Conservation (phyloP, 2,888 invertebrate species). For the Pyrgus malvae region DNA sequence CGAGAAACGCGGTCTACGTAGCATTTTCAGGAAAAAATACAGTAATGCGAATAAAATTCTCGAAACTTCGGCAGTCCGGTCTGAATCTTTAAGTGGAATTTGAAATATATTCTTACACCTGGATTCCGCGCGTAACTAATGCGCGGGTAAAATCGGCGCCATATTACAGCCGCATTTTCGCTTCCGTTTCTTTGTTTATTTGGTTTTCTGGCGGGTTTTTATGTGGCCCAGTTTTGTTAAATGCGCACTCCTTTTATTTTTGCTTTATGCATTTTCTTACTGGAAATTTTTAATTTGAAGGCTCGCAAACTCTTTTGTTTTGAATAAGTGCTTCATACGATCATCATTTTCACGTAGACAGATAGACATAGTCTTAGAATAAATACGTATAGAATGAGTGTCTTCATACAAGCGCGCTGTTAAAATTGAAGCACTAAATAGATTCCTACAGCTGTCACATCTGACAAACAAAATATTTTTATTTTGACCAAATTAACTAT, state of each 20-base stretch:
- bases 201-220: constrained; percentile 24
- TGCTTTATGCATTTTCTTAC: constrained; percentile 22
- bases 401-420: no score
- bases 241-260: constrained; percentile 23
- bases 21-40: constrained; percentile 30
- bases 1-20: constrained; percentile 20
- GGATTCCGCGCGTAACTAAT: constrained; percentile 23
- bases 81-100: constrained; percentile 44
- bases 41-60: constrained; percentile 41
- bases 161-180: constrained; percentile 24
- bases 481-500: no score
- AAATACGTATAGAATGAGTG: no score
- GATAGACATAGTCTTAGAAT: not conserved
- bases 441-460: no score
- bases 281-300: constrained; percentile 25
- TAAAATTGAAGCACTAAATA: no score
- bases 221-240: constrained; percentile 26
- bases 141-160: constrained; percentile 23
- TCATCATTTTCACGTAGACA: not conserved
- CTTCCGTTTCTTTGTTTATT: constrained; percentile 26
- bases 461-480: no score
- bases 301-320: constrained; percentile 9
- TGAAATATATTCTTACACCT: constrained; percentile 39
- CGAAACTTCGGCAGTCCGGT: constrained; percentile 37
- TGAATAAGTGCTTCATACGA: not conserved